phyloP scores from a whole-genome alignment of 92 coral and sea anemone species.

The Palythoa grandis region DNA sequence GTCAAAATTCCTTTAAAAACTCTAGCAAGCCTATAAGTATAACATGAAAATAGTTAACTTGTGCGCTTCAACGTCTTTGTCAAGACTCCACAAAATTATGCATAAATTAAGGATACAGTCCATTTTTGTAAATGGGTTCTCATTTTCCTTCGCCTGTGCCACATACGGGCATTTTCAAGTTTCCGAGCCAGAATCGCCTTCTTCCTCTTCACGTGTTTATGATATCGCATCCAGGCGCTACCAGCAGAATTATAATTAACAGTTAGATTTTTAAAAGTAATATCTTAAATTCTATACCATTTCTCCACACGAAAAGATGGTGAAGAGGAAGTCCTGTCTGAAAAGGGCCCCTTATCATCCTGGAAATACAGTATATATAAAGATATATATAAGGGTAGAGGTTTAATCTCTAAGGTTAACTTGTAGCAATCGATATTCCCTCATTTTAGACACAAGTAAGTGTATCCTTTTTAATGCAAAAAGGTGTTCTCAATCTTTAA shows the following conservation, averaged over 20 bases:
- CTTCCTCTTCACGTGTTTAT: constrained; percentile 77
- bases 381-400: no score
- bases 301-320: no score
- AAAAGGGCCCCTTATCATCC: no score
- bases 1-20: neutral
- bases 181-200: constrained; percentile 65
- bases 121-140: constrained; percentile 58
- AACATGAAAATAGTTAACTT: neutral
- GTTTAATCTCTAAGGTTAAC: no score
- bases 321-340: no score
- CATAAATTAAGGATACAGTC: constrained; percentile 77
- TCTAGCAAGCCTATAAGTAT: neutral
- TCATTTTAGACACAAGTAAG: no score
- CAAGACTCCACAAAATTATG: neutral
- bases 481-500: no score
- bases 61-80: neutral
- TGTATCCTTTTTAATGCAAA: no score
- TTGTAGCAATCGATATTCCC: no score
- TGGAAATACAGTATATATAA: no score
- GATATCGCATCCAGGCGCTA: constrained; percentile 93
- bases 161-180: constrained; percentile 74
- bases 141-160: constrained; percentile 70
- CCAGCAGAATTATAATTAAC: neutral
- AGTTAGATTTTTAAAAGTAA: no score
- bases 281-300: no score